Evolutionary conservation across 2,797 vertebrate species (phyloP).

Genomic region (Meda fulgida): DNA sequence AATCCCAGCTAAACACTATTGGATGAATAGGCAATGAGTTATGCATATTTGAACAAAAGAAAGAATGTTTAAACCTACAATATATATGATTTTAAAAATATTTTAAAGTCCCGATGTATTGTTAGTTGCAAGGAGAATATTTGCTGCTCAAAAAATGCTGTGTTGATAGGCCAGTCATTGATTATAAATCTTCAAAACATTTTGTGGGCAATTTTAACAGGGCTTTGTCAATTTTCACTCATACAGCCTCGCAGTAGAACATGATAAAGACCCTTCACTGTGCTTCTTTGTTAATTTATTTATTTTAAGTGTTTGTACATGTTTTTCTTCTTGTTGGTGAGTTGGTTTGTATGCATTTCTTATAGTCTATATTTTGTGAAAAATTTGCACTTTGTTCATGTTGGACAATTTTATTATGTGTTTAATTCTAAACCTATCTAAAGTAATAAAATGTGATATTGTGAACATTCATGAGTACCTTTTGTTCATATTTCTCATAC

Average conservation of each 20-base stretch:
- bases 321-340: background rate
- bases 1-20: slow-evolving; percentile 5
- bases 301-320: slow-evolving; percentile 12
- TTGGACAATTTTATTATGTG: slow-evolving; percentile 70
- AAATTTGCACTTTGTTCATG: slow-evolving; percentile 78
- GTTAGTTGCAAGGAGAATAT: background rate
- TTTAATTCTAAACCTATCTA: slow-evolving; percentile 51
- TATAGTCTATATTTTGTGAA: slow-evolving; percentile 51
- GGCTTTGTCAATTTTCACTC: background rate
- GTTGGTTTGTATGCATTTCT: background rate
- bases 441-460: slow-evolving; percentile 62
- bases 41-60: background rate
- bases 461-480: background rate
- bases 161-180: background rate
- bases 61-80: background rate
- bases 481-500: background rate
- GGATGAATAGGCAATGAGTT: background rate
- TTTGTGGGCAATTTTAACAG: background rate
- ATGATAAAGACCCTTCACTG: slow-evolving; percentile 26
- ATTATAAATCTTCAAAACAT: background rate
- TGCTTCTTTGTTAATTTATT: slow-evolving; percentile 23
- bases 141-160: background rate
- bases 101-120: slow-evolving; percentile 11
- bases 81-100: slow-evolving; percentile 26
- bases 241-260: background rate